Evolutionary conservation across 2,888 invertebrate species (phyloP), one percentile per base, ranked within the genome.

Genomic region (Chironomus riparius): DNA sequence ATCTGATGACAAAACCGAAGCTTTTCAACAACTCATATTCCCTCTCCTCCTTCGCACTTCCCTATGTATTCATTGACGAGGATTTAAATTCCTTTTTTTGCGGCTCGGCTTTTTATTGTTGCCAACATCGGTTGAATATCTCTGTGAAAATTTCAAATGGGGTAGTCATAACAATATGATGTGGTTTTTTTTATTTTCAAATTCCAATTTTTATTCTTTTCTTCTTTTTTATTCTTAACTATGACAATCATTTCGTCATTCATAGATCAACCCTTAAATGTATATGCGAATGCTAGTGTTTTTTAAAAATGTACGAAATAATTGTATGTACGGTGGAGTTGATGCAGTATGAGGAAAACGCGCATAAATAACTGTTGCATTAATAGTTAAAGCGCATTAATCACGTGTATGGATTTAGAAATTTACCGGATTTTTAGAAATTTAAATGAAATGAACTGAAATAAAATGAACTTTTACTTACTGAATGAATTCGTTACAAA

Each of bases 1-100:
- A 72, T 72, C 72, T 72, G 72, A 72, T 72, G 72, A 71, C 71
- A 71, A 71, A 71, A 50, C 18, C 62, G 56, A 62, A 71, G 65
- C 24, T 65, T 65, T 65, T 22, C 65, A 50, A n/a, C 70, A 21
- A 70, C 15, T 28, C 61, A 62, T 47, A 72, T 62, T 72, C 62
- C 65, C 72, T 18, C 28, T 24, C n/a, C 38, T 13, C 21, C 12
- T 56, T 71, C 28, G 18, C 61, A 28, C 48, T 50, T 7, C 13
- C 22, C 47, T 62, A 62, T 38, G 28, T n/a, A 28, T 22, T 28
- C 13, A n/a, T n/a, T 15, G 18, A 12, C 28, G 72, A 72, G 72
- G 62, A 62, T 72, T 72, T 62, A 72, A 72, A 62, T 72, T 72
- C 62, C 70, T 68, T 28, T 68, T n/a, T 68, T 68, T 72, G 72